These are phyloP conservation scores for Argyra leucocephala DNA, from an alignment of 2,888 invertebrate species.

Conservation along the genomic window DNA sequence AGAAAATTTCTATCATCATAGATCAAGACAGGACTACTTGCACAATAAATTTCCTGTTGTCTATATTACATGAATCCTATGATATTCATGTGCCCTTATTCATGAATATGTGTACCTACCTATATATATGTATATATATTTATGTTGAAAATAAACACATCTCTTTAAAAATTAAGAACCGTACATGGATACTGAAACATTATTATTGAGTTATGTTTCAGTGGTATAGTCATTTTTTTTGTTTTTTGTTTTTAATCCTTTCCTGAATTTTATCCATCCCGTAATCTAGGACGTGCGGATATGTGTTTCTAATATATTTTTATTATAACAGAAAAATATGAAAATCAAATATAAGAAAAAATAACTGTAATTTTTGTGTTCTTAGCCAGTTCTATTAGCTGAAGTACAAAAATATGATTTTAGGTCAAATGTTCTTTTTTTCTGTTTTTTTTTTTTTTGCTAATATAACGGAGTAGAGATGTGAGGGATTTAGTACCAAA, in stretches of 20 bases:
- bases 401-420: background rate
- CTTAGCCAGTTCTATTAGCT: background rate
- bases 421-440: background rate
- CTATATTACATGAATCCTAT: background rate
- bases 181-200: too few relatives aligned
- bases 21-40: background rate
- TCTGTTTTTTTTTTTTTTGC: too few relatives aligned
- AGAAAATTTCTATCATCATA: background rate
- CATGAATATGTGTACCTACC: too few relatives aligned
- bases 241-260: background rate
- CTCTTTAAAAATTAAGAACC: too few relatives aligned
- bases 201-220: too few relatives aligned
- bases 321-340: background rate
- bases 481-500: too few relatives aligned
- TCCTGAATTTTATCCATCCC: background rate
- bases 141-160: too few relatives aligned
- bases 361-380: background rate
- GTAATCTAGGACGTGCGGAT: background rate
- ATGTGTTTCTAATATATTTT: background rate
- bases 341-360: background rate
- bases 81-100: background rate
- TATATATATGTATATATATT: too few relatives aligned
- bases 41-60: conserved; percentile 4
- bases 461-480: too few relatives aligned
- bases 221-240: too few relatives aligned